Conservation (phyloP, 2,113 vertebrate species). For the Eurystomus gularis region DNA sequence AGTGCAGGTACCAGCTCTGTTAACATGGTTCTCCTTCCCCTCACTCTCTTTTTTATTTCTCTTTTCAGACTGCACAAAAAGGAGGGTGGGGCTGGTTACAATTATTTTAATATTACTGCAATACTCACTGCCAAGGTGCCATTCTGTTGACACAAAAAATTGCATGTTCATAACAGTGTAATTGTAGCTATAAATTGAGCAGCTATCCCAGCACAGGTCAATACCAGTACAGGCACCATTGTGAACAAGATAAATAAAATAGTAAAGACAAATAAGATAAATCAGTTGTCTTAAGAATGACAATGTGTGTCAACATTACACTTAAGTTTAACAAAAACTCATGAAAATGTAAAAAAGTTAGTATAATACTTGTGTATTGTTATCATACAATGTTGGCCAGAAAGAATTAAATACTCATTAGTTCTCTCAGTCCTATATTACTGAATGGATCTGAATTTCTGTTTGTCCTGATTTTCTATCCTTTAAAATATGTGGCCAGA, state of each 20-base stretch:
- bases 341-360: neutral
- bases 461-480: neutral
- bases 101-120: neutral
- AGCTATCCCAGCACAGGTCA: neutral
- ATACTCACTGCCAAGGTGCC: neutral
- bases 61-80: neutral
- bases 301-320: neutral
- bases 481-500: neutral
- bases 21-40: neutral
- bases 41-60: neutral
- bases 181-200: neutral
- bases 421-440: neutral
- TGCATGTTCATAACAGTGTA: neutral
- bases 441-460: neutral
- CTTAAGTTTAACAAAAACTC: neutral
- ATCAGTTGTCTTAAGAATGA: neutral
- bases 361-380: neutral
- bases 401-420: neutral
- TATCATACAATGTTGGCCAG: neutral
- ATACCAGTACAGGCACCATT: neutral
- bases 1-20: neutral
- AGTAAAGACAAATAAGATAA: neutral
- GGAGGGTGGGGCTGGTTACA: fast-evolving
- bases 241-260: neutral
- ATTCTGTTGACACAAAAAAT: neutral